A percentile compares a stretch with the other conserved stretches of the same genome.
Evolutionary conservation across 2,113 vertebrate genomes (phyloP).

Genomic region (Hassar affinis): DNA sequence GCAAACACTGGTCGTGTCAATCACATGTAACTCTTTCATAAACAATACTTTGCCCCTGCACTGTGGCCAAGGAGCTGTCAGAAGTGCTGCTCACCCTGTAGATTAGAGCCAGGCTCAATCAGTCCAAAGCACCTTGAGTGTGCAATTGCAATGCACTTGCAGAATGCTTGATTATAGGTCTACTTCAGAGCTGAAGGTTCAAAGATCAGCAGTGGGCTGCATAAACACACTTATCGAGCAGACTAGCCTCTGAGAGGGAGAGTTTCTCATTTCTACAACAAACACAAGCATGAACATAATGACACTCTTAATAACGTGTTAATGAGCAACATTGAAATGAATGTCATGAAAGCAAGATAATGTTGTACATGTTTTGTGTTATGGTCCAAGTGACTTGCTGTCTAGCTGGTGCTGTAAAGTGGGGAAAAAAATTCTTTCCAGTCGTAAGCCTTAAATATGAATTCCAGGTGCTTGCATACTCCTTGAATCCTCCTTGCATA

Average conservation of each 20-base stretch:
- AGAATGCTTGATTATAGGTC: constrained; percentile 37
- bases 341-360: background rate
- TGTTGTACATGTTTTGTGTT: background rate
- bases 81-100: constrained; percentile 22
- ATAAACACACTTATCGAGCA: constrained; percentile 27
- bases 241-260: background rate
- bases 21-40: constrained; percentile 14
- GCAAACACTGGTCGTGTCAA: constrained; percentile 3
- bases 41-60: constrained; percentile 18
- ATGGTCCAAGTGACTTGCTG: background rate
- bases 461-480: constrained; percentile 5
- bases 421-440: background rate
- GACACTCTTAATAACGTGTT: background rate
- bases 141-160: constrained; percentile 21
- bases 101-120: constrained; percentile 37
- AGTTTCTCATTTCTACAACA: background rate
- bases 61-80: constrained; percentile 11
- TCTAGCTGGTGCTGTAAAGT: background rate
- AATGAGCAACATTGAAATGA: background rate
- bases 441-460: constrained; percentile 10
- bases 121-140: constrained; percentile 39
- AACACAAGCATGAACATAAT: background rate
- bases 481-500: too few relatives aligned
- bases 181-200: constrained; percentile 29
- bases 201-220: constrained; percentile 26